Percentiles rank a stretch among this genome's conserved stretches.
These are phyloP conservation scores for Cephalopholis sonnerati DNA, from an alignment of 2,113 vertebrate species.

Conservation along the genomic window DNA sequence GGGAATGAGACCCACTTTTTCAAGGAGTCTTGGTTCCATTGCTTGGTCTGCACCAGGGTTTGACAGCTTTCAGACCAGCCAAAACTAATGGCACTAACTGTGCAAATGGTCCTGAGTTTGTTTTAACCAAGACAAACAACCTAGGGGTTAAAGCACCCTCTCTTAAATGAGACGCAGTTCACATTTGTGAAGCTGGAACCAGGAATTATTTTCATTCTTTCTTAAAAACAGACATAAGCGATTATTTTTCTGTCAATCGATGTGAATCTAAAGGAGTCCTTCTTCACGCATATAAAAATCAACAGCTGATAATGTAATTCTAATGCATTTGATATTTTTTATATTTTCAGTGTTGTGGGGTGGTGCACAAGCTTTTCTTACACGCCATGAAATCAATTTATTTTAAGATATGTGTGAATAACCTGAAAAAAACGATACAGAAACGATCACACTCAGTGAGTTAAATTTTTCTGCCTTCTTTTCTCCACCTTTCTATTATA, in stretches of 20 bases:
- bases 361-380: background rate
- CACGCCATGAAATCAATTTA: background rate
- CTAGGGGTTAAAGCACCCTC: too few relatives aligned
- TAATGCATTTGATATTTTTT: too few relatives aligned
- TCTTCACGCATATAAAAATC: background rate
- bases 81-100: too few relatives aligned
- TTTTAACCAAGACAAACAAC: too few relatives aligned
- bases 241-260: background rate
- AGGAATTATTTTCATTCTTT: background rate
- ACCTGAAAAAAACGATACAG: background rate
- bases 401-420: background rate
- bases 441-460: background rate
- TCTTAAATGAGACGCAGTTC: too few relatives aligned
- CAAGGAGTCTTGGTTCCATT: too few relatives aligned
- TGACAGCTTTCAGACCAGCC: too few relatives aligned
- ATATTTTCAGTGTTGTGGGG: background rate
- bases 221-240: background rate
- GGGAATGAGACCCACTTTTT: too few relatives aligned
- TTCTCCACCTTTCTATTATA: background rate
- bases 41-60: too few relatives aligned
- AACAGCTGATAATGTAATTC: background rate
- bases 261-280: background rate
- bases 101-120: too few relatives aligned
- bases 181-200: background rate
- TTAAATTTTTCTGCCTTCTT: background rate